A percentile compares a stretch with the other conserved stretches of the same genome.
Conservation (phyloP, 2,888 invertebrate species). For the Drosophila sordidapex region DNA sequence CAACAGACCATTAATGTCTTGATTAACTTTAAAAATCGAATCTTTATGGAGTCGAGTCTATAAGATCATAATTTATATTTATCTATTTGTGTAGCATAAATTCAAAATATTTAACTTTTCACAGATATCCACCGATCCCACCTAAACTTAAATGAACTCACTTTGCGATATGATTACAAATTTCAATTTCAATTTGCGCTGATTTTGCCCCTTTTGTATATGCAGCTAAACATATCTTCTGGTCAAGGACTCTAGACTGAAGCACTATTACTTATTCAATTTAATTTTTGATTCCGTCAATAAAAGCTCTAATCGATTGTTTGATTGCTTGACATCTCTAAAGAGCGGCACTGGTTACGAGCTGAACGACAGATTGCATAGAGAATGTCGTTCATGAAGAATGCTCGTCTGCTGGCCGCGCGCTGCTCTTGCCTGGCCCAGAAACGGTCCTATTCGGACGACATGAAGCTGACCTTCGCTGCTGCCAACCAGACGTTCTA, state of each 20-base stretch:
- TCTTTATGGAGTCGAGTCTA: no score
- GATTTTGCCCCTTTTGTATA: background rate
- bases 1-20: no score
- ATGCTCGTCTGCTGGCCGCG: conserved; percentile 82
- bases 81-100: no score
- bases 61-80: no score
- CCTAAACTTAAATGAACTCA: background rate
- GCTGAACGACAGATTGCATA: conserved; percentile 42
- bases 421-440: conserved; percentile 84
- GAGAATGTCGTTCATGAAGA: conserved; percentile 87
- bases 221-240: background rate
- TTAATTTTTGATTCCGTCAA: no score
- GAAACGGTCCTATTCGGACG: conserved; percentile 90
- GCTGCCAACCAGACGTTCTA: conserved; percentile 96
- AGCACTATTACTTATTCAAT: no score
- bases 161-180: background rate
- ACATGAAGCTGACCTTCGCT: conserved; percentile 96
- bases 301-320: background rate
- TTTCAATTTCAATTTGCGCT: background rate
- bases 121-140: background rate
- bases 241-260: no score
- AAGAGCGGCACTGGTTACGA: conserved; percentile 52
- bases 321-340: conserved; percentile 30
- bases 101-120: background rate
- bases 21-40: no score